Evolutionary conservation across 92 coral and sea anemone genomes (phyloP), one percentile per base, ranked within the genome.

Genomic region (Zoanthus solanderi): DNA sequence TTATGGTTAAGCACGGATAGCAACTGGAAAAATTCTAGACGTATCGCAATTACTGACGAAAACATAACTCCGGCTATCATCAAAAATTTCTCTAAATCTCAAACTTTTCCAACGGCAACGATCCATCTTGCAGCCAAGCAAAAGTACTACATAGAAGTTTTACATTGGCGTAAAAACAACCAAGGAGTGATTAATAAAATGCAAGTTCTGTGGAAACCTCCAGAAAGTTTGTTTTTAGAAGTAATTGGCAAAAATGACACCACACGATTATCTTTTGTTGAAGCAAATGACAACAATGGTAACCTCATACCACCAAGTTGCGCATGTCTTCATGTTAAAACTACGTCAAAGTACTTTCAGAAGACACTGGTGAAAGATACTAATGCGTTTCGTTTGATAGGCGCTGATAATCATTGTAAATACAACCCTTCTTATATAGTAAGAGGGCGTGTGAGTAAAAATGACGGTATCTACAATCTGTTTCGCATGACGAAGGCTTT

Each of bases 1-100:
- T 80, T 93, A 52, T 93, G 96, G 96, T 80, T 93, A 52, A 76
- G 61, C 47, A 50, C 63, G 5, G 82, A 53, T 14, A 47, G 17
- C 7, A 57, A 52, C 67, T 52, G 67, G 44, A 8, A 57, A 53
- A 76, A 76, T 7, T 76, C 82, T 16, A 76, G 17, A 50, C 67
- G 63, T 8, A 76, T 76, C 23, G 82, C 82, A 23, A 50, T 30
- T 76, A 31, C 50, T 29, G 82, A 60, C 9, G 46, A 17, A 46
- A 75, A 45, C 11, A 29, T 45, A 4, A 52, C 78, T 16, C 14
- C n/a, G 7, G 56, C 56, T 17, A 75, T 29, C 17, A 44, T 4
- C 7, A 28, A 10, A 50, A 50, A 13, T 48, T 8, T 57, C 9
- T 10, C 44, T 32, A 47, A 1, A 46, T 45, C 30, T 75, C 78